Conservation (phyloP, 2,888 invertebrate genomes). For the Amiota communis region DNA sequence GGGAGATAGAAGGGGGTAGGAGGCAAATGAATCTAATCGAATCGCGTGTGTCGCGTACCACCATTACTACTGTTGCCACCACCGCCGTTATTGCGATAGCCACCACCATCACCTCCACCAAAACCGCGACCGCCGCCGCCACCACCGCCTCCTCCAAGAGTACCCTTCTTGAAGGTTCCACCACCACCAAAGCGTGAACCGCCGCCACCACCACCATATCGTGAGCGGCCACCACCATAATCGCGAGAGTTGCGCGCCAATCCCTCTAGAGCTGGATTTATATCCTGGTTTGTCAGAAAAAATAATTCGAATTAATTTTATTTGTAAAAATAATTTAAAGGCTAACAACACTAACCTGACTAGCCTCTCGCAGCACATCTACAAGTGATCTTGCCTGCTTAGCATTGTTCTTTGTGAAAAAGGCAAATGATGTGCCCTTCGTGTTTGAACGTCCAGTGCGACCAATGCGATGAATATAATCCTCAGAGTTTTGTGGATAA, state of each 20-base stretch:
- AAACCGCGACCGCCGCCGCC: constrained; percentile 58
- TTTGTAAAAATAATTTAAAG: background rate
- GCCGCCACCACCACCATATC: constrained; percentile 74
- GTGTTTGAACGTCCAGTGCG: constrained; percentile 91
- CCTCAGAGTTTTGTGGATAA: constrained; percentile 95
- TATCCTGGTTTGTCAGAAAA: constrained; percentile 75
- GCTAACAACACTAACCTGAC: constrained; percentile 79
- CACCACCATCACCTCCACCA: constrained; percentile 46
- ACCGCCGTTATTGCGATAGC: constrained; percentile 44
- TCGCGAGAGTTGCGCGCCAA: constrained; percentile 80
- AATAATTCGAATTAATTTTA: background rate
- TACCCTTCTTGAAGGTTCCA: constrained; percentile 63
- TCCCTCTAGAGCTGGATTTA: constrained; percentile 89
- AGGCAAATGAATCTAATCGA: constrained; percentile 57
- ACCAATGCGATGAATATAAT: constrained; percentile 96
- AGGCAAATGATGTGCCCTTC: constrained; percentile 94
- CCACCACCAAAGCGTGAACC: constrained; percentile 69
- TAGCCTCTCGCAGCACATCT: constrained; percentile 90
- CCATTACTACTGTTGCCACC: constrained; percentile 55
- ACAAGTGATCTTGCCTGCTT: constrained; percentile 92
- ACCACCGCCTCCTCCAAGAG: constrained; percentile 55
- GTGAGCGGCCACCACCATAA: constrained; percentile 77
- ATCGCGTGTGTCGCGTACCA: constrained; percentile 66
- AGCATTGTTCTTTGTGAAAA: constrained; percentile 91
- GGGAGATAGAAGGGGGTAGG: too few relatives aligned